Conservation (phyloP, 1,140 invertebrate genomes). For the Euborellia annulipes region DNA sequence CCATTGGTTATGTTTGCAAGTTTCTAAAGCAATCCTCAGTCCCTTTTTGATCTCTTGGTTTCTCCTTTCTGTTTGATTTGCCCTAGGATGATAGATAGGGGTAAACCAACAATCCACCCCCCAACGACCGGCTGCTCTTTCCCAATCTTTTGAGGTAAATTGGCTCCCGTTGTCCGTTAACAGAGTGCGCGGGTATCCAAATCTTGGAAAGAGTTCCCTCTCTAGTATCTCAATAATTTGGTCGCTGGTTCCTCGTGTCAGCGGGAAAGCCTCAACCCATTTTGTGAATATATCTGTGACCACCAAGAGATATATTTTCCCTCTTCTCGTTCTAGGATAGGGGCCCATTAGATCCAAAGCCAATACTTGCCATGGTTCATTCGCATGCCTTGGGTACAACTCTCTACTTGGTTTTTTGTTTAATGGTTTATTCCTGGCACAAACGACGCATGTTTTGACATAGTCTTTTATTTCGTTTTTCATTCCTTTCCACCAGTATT, state of each 20-base stretch:
- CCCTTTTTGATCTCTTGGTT: conserved; percentile 19
- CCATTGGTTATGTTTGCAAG: conserved; percentile 10
- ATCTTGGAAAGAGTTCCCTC: conserved; percentile 17
- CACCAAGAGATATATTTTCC: conserved; percentile 13
- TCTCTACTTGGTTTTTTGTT: too few species aligned
- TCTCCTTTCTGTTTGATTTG: conserved; percentile 19
- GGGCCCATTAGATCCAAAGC: conserved; percentile 15
- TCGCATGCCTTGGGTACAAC: too few species aligned
- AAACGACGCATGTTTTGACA: too few species aligned
- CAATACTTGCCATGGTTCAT: conserved; percentile 15
- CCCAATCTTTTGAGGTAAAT: conserved; percentile 8
- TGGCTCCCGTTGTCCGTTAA: conserved; percentile 19
- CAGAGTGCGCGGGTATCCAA: conserved; percentile 14
- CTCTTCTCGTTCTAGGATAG: conserved; percentile 11
- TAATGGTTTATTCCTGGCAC: too few species aligned
- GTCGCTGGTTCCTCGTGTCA: too few species aligned
- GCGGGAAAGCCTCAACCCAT: conserved; percentile 17
- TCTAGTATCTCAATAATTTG: conserved; percentile 13
- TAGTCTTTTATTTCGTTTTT: too few species aligned
- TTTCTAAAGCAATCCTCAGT: conserved; percentile 5
- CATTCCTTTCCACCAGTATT: too few species aligned
- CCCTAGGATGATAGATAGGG: conserved; percentile 18
- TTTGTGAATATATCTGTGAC: conserved; percentile 16
- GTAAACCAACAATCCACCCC: conserved; percentile 14
- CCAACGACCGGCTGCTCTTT: conserved; percentile 1